These are phyloP conservation scores for Diaphora mendica DNA, from an alignment of 2,888 invertebrate genomes.

Conservation along the genomic window DNA sequence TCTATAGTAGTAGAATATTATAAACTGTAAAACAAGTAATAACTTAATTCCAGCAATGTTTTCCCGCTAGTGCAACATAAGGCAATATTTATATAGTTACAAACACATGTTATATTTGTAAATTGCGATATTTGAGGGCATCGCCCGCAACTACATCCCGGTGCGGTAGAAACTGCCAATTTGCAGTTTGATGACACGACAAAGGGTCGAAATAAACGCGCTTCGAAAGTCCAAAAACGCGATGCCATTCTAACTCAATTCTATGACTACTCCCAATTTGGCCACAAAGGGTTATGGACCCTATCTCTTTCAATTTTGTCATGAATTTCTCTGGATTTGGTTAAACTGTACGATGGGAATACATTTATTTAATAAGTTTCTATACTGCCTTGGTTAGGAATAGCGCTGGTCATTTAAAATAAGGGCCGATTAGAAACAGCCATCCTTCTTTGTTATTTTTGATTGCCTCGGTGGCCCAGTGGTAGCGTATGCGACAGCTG, in stretches of 20 bases:
- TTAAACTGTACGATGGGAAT: conserved; percentile 7
- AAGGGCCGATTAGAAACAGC: not conserved
- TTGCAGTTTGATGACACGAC: conserved; percentile 79
- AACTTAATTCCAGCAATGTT: not conserved
- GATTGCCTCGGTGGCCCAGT: no score
- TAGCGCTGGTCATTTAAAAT: not conserved
- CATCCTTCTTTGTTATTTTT: not conserved
- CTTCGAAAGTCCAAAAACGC: conserved; percentile 47
- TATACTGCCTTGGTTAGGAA: not conserved
- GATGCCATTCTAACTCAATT: conserved; percentile 67
- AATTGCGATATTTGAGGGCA: conserved; percentile 27
- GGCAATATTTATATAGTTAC: not conserved
- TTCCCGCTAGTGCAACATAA: not conserved
- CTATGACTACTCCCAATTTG: conserved; percentile 63
- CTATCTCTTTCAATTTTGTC: conserved; percentile 41
- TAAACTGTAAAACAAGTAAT: not conserved
- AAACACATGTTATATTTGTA: conserved; percentile 35
- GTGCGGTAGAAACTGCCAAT: conserved; percentile 70
- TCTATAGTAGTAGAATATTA: not conserved
- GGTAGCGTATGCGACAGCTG: no score
- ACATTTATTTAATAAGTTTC: not conserved
- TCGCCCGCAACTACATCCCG: not conserved
- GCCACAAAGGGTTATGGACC: conserved; percentile 58
- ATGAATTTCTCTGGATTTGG: conserved; percentile 6
- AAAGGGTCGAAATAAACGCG: conserved; percentile 67